Evolutionary conservation across 2,113 vertebrate species (phyloP).

Genomic region (Mobula hypostoma): DNA sequence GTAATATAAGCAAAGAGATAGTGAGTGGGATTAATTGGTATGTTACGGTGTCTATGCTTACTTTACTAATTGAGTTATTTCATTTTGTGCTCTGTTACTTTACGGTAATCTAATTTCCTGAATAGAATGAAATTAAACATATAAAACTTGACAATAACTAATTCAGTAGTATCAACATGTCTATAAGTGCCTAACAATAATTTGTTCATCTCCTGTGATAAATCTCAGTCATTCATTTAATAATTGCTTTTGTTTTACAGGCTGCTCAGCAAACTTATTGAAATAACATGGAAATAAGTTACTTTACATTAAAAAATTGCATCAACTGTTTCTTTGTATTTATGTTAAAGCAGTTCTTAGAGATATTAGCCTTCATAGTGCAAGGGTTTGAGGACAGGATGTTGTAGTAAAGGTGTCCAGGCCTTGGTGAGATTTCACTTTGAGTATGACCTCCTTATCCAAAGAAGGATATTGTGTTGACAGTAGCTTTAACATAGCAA

Average conservation of each 20-base stretch:
- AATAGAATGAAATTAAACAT: background rate
- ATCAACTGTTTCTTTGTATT: background rate
- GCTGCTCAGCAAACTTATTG: background rate
- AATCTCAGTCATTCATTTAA: background rate
- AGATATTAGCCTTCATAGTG: too few species aligned
- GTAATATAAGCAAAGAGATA: too few species aligned
- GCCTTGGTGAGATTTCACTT: too few species aligned
- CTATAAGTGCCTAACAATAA: background rate
- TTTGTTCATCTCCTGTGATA: background rate
- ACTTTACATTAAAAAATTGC: background rate
- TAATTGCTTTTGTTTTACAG: background rate
- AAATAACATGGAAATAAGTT: background rate
- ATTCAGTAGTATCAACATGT: background rate
- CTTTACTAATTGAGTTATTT: too few species aligned
- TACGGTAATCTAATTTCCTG: background rate
- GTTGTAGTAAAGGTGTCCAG: too few species aligned
- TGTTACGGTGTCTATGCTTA: too few species aligned
- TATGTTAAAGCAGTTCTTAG: background rate
- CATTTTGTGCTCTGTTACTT: too few species aligned
- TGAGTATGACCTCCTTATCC: too few species aligned
- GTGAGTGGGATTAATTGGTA: too few species aligned
- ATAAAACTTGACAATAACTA: background rate
- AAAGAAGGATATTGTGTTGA: too few species aligned
- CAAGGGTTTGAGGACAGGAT: too few species aligned
- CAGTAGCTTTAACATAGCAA: too few species aligned